Conservation (phyloP, 2,888 invertebrate species). For the Pseudococcus jackbeardsleyi region DNA sequence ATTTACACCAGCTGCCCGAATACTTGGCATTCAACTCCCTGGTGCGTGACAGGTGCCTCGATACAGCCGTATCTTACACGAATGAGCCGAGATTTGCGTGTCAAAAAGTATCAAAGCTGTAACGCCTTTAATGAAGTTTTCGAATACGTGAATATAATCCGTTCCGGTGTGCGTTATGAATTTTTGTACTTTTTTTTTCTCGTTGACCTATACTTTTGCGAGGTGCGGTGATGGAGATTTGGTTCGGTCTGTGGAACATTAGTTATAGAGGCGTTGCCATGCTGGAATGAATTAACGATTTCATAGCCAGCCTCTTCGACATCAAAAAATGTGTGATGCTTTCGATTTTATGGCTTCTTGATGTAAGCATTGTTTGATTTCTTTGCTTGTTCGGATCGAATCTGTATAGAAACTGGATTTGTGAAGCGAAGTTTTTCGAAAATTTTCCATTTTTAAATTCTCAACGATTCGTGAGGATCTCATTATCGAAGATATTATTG, state of each 20-base stretch:
- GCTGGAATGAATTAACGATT: not conserved
- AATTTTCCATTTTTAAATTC: too few relatives aligned
- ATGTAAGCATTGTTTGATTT: too few relatives aligned
- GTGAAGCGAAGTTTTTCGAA: too few relatives aligned
- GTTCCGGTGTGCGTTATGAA: conserved; percentile 13
- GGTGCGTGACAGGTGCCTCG: conserved; percentile 14
- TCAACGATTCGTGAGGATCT: too few relatives aligned
- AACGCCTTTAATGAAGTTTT: conserved; percentile 24
- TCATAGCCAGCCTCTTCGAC: not conserved
- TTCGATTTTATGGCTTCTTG: too few relatives aligned
- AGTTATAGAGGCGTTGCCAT: not conserved
- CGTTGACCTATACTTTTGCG: not conserved
- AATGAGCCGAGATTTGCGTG: conserved; percentile 29
- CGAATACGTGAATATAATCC: not conserved
- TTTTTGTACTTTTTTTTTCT: not conserved
- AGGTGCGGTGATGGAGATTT: not conserved
- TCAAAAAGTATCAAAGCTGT: conserved; percentile 1
- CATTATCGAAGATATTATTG: too few relatives aligned
- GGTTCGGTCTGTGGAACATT: not conserved
- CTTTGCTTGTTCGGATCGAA: too few relatives aligned
- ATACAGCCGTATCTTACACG: not conserved
- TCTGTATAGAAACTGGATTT: too few relatives aligned
- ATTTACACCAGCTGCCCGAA: not conserved
- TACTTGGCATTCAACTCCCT: not conserved
- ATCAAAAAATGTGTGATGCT: too few relatives aligned